These are phyloP conservation scores for Andrena trimmerana DNA, from an alignment of 2,888 invertebrate genomes.

Conservation along the genomic window DNA sequence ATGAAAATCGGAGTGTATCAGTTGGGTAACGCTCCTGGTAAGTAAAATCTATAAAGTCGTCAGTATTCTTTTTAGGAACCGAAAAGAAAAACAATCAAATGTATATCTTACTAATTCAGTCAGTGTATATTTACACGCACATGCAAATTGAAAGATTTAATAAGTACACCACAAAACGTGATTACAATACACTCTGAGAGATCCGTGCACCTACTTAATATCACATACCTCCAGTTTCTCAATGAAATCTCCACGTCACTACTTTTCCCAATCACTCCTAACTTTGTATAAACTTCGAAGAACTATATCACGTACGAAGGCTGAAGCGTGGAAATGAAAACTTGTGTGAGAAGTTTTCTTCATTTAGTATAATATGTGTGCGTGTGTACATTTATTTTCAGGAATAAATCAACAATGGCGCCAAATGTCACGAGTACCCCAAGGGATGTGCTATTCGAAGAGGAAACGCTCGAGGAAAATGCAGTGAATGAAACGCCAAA, in stretches of 20 bases:
- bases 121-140: neutral
- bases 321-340: neutral
- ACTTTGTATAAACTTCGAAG: neutral
- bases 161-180: no score
- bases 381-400: constrained; percentile 14
- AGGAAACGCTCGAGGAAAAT: constrained; percentile 72
- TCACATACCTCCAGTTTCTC: neutral
- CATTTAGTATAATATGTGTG: neutral
- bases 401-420: constrained; percentile 81
- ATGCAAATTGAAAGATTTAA: neutral
- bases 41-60: neutral
- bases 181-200: no score
- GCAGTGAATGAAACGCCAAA: constrained; percentile 39
- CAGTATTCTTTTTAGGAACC: neutral
- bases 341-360: neutral
- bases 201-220: neutral
- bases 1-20: no score
- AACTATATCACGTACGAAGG: neutral
- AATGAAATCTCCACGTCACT: neutral
- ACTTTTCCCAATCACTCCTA: neutral
- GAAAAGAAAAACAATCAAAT: neutral
- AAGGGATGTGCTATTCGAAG: constrained; percentile 83
- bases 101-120: no score
- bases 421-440: constrained; percentile 85
- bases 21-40: no score